Evolutionary conservation across 2,113 vertebrate genomes (phyloP), one percentile per base, ranked within the genome.

Genomic region (Cyprinodon variegatus): DNA sequence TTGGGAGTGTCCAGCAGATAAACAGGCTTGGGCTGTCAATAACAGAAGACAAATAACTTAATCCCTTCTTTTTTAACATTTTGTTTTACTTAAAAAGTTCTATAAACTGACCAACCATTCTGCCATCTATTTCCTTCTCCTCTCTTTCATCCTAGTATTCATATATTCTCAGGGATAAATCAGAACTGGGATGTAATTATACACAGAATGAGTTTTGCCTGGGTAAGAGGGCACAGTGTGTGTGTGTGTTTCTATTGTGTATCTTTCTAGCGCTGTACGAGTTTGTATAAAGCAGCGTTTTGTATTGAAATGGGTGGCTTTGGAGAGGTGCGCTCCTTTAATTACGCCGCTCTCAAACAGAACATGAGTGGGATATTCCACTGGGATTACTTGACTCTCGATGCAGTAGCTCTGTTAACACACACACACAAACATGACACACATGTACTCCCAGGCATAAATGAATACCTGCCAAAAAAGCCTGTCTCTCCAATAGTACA

Each of bases 291-390:
- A 83, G 71, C 85, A 90, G 93, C 93, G 92, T 94, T 93, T 92
- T 88, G 90, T 93, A 91, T 92, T 93, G 90, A 94, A 94, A 93
- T 90, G 90, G 91, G 91, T 92, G 93, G 93, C 91, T 93, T 94
- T 87, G 91, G 91, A 92, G 91, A 91, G 90, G 84, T 93, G 91
- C 67, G 78, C 79, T 90, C 87, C 90, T 95, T 94, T 95, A 95
- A 95, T 95, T 95, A 95, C 89, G 76, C 88, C 75, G 86, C 93
- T 94, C 93, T 95, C 92, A 93, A 94, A 93, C 91, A 94, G 93
- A 94, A 94, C 93, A 94, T 92, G 91, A 93, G 92, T 94, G 85
- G 92, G 94, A 80, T 91, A 92, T 94, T 93, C 93, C 93, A 69
- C 84, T 68, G 92, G 94, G 93, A 95, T 93, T 93, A 93, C 87